phyloP scores from a whole-genome alignment of 92 coral and sea anemone genomes.

The Phymanthus crucifer region DNA sequence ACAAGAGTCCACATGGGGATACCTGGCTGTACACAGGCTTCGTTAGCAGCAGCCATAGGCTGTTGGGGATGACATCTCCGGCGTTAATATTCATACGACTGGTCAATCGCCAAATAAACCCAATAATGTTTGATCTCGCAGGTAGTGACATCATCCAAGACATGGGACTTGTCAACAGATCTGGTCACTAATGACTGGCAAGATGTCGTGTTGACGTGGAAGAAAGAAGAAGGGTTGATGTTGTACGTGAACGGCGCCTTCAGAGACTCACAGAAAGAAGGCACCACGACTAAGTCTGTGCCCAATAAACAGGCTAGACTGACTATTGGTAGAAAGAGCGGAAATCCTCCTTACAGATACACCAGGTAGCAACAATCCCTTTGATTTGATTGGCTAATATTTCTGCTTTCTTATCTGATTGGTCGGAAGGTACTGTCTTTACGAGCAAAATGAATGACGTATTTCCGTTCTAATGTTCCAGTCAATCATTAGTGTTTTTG shows the following conservation, averaged over 20 bases:
- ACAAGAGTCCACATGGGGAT: neutral
- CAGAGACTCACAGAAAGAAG: conserved; percentile 86
- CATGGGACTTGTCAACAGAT: conserved; percentile 95
- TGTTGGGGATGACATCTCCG: no score
- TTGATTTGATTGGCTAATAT: neutral
- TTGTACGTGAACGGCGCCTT: conserved; percentile 98
- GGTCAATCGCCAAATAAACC: no score
- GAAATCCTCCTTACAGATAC: conserved; percentile 85
- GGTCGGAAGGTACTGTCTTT: neutral
- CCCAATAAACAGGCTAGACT: conserved; percentile 94
- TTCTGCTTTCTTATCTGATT: neutral
- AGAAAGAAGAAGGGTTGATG: conserved; percentile 88
- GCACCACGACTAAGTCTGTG: conserved; percentile 66
- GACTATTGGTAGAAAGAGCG: conserved; percentile 93
- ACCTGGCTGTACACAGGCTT: no score
- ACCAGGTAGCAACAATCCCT: conserved; percentile 61
- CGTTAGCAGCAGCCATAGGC: no score
- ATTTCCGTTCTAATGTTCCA: neutral
- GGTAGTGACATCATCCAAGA: conserved; percentile 83
- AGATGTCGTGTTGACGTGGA: conserved; percentile 95
- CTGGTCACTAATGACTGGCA: conserved; percentile 96
- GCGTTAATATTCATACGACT: no score
- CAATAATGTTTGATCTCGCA: conserved; percentile 14
- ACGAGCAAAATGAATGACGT: neutral
- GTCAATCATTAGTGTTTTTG: neutral